Percentiles rank a stretch among this genome's conserved stretches.
These are phyloP conservation scores for Entomyzon cyanotis DNA, from an alignment of 2,113 vertebrate genomes.

Conservation along the genomic window DNA sequence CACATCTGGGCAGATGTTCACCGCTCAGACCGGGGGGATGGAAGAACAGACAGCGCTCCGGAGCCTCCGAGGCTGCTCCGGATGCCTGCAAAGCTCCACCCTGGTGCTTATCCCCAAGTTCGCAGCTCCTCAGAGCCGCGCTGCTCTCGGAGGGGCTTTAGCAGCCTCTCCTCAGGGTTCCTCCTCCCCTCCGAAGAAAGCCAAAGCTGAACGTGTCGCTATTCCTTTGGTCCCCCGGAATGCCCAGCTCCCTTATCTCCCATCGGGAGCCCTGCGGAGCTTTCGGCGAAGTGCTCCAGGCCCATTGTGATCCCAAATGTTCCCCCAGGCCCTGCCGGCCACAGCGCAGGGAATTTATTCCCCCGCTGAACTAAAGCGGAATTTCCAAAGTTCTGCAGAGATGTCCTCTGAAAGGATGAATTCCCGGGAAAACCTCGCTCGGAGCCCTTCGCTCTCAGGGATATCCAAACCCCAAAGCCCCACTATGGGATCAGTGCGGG, in stretches of 20 bases:
- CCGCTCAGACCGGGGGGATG: not conserved
- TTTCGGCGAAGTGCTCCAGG: not conserved
- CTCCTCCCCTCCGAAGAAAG: rapidly evolving
- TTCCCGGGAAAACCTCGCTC: rapidly evolving
- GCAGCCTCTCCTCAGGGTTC: not conserved
- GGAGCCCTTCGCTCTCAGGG: not conserved
- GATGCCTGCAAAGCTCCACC: not conserved
- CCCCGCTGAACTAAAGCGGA: rapidly evolving
- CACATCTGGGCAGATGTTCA: not conserved
- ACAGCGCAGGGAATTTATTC: rapidly evolving
- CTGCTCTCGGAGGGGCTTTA: not conserved
- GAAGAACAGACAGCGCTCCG: not conserved
- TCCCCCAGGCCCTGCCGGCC: not conserved
- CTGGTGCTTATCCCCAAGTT: not conserved
- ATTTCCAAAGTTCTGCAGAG: not conserved
- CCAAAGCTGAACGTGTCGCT: not conserved
- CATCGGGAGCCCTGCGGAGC: not conserved
- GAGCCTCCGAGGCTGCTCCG: not conserved
- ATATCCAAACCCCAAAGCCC: not conserved
- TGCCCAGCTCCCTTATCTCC: not conserved
- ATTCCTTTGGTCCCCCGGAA: not conserved
- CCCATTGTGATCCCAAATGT: rapidly evolving
- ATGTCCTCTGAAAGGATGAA: rapidly evolving
- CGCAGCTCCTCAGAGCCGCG: not conserved
- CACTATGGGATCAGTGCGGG: not conserved